Conservation (phyloP, 2,888 invertebrate genomes). For the Idaea straminata region DNA sequence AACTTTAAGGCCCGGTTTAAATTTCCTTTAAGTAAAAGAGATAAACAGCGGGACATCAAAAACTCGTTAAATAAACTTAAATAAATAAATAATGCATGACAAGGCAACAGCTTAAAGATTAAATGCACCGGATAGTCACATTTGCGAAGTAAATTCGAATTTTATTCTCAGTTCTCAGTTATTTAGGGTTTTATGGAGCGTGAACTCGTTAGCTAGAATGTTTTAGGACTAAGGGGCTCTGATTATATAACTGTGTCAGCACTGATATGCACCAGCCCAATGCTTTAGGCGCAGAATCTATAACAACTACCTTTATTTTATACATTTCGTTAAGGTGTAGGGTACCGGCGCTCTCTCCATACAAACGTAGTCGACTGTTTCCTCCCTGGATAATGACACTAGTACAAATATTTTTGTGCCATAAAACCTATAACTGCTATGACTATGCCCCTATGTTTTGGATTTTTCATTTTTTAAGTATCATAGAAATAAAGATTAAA, state of each 20-base stretch:
- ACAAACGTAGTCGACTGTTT: too few species aligned
- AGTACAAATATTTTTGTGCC: too few species aligned
- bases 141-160: conserved; percentile 16
- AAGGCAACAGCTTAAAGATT: conserved; percentile 24
- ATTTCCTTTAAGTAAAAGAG: conserved; percentile 7
- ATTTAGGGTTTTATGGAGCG: not conserved
- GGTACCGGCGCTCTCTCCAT: too few species aligned
- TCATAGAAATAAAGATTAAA: too few species aligned
- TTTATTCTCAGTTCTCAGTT: conserved; percentile 6
- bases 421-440: too few species aligned
- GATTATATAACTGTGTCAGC: not conserved
- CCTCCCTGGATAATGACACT: too few species aligned
- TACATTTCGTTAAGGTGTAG: too few species aligned
- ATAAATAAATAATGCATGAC: conserved; percentile 28
- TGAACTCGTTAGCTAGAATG: not conserved
- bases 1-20: conserved; percentile 3
- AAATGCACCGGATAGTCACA: conserved; percentile 24
- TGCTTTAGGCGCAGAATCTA: too few species aligned
- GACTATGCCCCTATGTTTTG: too few species aligned
- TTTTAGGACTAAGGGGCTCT: not conserved
- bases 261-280: too few species aligned
- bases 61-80: conserved; percentile 16
- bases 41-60: conserved; percentile 16
- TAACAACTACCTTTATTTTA: too few species aligned
- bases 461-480: too few species aligned